Conservation (phyloP, 2,113 vertebrate genomes). For the Ceyx cyanopectus region DNA sequence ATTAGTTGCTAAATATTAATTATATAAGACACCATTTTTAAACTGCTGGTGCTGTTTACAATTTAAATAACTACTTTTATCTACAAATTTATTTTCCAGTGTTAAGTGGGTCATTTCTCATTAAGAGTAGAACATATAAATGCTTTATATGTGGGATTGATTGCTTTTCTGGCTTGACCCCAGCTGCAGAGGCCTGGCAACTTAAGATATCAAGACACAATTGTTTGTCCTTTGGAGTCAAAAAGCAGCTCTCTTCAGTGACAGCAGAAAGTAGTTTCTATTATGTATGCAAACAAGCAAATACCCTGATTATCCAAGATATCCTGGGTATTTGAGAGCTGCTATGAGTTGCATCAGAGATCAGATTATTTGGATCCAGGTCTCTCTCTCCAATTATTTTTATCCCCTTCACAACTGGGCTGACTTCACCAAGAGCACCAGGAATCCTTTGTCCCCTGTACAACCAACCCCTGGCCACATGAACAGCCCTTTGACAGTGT, state of each 20-base stretch:
- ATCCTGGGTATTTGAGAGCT: neutral
- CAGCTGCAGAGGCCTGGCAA: neutral
- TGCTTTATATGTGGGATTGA: neutral
- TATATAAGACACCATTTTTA: slow-evolving; percentile 42
- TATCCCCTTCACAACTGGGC: neutral
- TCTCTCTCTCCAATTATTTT: neutral
- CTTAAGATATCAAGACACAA: neutral
- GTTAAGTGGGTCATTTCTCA: neutral
- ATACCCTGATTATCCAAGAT: neutral
- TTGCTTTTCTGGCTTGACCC: neutral
- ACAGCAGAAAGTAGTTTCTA: neutral
- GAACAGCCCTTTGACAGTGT: neutral
- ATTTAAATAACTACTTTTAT: slow-evolving; percentile 33
- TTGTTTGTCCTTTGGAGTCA: neutral
- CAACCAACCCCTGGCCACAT: neutral
- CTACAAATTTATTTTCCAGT: slow-evolving; percentile 23
- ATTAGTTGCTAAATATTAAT: slow-evolving; percentile 56
- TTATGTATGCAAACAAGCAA: neutral
- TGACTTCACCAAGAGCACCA: neutral
- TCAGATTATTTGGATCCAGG: neutral
- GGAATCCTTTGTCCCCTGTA: neutral
- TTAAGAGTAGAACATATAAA: neutral
- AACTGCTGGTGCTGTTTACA: neutral
- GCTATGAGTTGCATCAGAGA: neutral
- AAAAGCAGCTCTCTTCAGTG: neutral